These are phyloP conservation scores for Dasysyrphus albostriatus DNA, from an alignment of 2,888 invertebrate genomes.

Conservation along the genomic window DNA sequence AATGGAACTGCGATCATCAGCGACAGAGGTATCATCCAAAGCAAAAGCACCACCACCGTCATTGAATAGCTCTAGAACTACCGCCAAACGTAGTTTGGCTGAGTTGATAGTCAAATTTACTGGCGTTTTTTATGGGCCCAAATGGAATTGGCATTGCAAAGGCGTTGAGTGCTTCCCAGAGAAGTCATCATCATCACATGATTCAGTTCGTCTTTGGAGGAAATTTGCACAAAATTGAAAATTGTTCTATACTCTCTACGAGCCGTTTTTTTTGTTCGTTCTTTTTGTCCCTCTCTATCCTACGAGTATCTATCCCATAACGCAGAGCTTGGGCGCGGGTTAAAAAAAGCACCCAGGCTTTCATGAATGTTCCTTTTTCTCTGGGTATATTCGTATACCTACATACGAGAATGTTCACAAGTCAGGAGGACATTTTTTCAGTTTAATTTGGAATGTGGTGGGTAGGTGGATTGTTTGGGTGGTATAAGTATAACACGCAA, in stretches of 20 bases:
- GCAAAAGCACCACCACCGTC: background rate
- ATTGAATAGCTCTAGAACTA: conserved; percentile 12
- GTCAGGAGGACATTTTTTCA: conserved; percentile 26
- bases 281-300: no score
- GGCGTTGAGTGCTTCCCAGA: conserved; percentile 18
- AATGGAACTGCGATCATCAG: conserved; percentile 40
- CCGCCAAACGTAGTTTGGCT: conserved; percentile 32
- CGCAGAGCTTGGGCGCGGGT: background rate
- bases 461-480: background rate
- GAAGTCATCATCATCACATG: conserved; percentile 60
- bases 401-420: conserved; percentile 6
- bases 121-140: conserved; percentile 44
- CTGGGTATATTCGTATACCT: background rate
- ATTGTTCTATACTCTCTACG: conserved; percentile 30
- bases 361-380: background rate
- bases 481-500: conserved; percentile 17
- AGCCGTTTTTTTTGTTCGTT: background rate
- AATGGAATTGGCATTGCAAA: conserved; percentile 52
- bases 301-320: background rate
- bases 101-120: conserved; percentile 44
- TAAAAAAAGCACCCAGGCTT: background rate
- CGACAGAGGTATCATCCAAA: conserved; percentile 36
- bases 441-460: conserved; percentile 15
- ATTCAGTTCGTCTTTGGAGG: conserved; percentile 42
- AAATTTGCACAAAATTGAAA: conserved; percentile 65